phyloP scores from a whole-genome alignment of 2,113 vertebrate genomes.

The Channa argus region DNA sequence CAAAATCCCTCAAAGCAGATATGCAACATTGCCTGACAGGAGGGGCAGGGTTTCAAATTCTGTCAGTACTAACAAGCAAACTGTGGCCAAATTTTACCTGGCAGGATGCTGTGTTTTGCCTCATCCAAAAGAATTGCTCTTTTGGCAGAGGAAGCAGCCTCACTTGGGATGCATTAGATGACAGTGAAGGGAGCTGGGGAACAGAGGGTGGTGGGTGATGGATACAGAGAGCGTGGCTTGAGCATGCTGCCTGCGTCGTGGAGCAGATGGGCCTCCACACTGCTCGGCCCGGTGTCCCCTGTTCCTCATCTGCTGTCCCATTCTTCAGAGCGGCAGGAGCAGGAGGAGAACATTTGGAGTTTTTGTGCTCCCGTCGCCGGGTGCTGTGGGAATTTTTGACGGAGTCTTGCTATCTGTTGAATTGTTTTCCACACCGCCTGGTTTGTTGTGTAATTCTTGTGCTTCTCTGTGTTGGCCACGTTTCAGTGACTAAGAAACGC shows the following conservation, averaged over 20 bases:
- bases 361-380: slow-evolving; percentile 17
- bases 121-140: slow-evolving; percentile 31
- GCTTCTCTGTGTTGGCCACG: slow-evolving; percentile 15
- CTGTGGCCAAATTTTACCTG: slow-evolving; percentile 65
- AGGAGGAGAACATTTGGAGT: slow-evolving; percentile 57
- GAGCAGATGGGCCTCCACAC: slow-evolving; percentile 75
- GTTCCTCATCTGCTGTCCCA: slow-evolving; percentile 60
- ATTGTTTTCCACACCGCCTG: slow-evolving; percentile 45
- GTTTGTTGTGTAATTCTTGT: slow-evolving; percentile 32
- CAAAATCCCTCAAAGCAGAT: slow-evolving; percentile 13
- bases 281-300: slow-evolving; percentile 51
- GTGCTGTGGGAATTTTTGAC: slow-evolving; percentile 14
- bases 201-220: slow-evolving; percentile 59
- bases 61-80: slow-evolving; percentile 53
- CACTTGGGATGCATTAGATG: slow-evolving; percentile 43
- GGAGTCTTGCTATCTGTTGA: slow-evolving; percentile 55
- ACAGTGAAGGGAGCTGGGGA: slow-evolving; percentile 50
- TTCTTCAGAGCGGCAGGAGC: slow-evolving; percentile 51
- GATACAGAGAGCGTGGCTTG: slow-evolving; percentile 31
- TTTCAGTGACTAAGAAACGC: slow-evolving; percentile 31
- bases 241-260: slow-evolving; percentile 27
- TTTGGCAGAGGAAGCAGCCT: slow-evolving; percentile 48
- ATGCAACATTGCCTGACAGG: slow-evolving; percentile 10
- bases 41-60: slow-evolving; percentile 32
- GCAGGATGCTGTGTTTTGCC: slow-evolving; percentile 44